These are phyloP conservation scores for Perithous albicinctus DNA, from an alignment of 2,888 invertebrate species.

Conservation along the genomic window DNA sequence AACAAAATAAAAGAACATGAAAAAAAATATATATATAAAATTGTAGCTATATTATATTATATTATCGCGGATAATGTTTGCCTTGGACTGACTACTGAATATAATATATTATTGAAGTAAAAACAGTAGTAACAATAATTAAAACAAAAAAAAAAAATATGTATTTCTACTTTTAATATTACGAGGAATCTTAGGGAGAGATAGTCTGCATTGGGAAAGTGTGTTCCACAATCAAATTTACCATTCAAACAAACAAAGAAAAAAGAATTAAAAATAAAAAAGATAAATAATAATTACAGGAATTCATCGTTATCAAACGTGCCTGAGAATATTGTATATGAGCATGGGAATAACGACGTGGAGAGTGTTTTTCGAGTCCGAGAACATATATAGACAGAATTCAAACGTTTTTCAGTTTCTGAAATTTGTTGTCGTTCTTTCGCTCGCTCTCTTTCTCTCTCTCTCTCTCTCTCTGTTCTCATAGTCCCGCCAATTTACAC, in stretches of 20 bases:
- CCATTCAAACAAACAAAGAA: conserved; percentile 59
- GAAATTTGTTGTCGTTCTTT: background rate
- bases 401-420: background rate
- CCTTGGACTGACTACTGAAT: conserved; percentile 84
- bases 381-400: conserved; percentile 15
- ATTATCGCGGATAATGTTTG: conserved; percentile 84
- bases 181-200: conserved; percentile 78
- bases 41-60: conserved; percentile 83
- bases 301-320: conserved; percentile 72
- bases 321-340: conserved; percentile 60
- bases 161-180: conserved; percentile 85
- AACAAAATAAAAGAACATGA: conserved; percentile 52
- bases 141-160: conserved; percentile 75
- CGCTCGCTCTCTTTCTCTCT: background rate
- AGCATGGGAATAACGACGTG: conserved; percentile 29
- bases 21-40: conserved; percentile 76
- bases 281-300: conserved; percentile 67
- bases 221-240: conserved; percentile 81
- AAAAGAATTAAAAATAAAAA: conserved; percentile 74
- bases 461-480: background rate
- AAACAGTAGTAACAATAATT: conserved; percentile 78
- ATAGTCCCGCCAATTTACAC: background rate
- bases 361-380: conserved; percentile 42
- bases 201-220: conserved; percentile 79
- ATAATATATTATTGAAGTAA: conserved; percentile 70